phyloP scores from a whole-genome alignment of 2,888 invertebrate genomes.

The Pasiphila rectangulata region DNA sequence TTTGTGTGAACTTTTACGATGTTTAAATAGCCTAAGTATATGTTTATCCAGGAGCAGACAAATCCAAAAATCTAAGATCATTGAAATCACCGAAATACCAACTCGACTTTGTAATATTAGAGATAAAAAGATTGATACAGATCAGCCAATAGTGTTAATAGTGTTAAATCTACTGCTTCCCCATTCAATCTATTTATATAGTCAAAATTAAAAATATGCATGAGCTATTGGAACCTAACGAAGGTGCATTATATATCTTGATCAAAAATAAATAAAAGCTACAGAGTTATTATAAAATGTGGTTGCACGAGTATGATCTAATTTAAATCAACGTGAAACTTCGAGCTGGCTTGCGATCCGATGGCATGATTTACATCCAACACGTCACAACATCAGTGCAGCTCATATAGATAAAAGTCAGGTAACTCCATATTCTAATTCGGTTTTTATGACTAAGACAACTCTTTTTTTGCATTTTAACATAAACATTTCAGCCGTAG shows the following conservation, averaged over 20 bases:
- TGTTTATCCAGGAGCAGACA: no score
- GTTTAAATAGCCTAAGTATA: no score
- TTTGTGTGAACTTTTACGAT: no score
- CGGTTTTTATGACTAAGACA: not conserved
- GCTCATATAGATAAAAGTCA: conserved; percentile 1
- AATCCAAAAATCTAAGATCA: no score
- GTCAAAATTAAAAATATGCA: not conserved
- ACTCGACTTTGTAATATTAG: no score
- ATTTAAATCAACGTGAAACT: conserved; percentile 19
- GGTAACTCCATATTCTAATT: conserved; percentile 1
- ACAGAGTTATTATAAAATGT: conserved; percentile 3
- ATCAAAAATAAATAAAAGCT: conserved; percentile 1
- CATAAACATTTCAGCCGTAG: no score
- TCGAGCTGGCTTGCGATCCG: conserved; percentile 9
- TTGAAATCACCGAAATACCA: no score
- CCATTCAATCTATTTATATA: no score
- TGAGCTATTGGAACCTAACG: not conserved
- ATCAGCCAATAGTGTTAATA: no score
- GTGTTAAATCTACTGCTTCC: no score
- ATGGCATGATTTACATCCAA: conserved; percentile 23
- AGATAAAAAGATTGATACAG: no score
- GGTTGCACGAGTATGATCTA: conserved; percentile 19
- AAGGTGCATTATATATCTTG: not conserved
- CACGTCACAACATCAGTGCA: conserved; percentile 22
- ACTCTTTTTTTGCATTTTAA: no score